These are phyloP conservation scores for Caranx melampygus DNA, from an alignment of 2,113 vertebrate species.

Conservation along the genomic window DNA sequence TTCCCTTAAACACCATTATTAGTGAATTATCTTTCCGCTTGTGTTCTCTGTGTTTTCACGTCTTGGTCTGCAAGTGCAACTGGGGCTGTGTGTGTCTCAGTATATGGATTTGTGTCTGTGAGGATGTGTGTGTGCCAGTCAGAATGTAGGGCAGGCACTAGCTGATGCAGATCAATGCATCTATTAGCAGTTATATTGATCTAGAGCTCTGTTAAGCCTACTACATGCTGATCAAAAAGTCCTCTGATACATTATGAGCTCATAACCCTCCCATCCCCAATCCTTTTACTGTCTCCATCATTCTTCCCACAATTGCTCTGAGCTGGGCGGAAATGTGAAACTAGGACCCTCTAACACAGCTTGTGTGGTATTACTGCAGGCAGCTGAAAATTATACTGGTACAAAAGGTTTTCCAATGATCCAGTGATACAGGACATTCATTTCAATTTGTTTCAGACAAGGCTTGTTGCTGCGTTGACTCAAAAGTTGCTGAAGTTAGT, in stretches of 20 bases:
- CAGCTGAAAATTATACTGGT: slow-evolving; percentile 58
- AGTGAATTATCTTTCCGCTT: slow-evolving; percentile 11
- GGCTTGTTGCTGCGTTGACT: slow-evolving; percentile 51
- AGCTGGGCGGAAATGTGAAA: slow-evolving; percentile 47
- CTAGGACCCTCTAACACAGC: slow-evolving; percentile 34
- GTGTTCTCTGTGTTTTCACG: slow-evolving; percentile 13
- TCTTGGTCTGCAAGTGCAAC: neutral
- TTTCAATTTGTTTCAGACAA: slow-evolving; percentile 64
- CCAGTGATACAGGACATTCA: slow-evolving; percentile 56
- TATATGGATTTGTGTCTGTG: slow-evolving; percentile 8
- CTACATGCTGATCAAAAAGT: slow-evolving; percentile 72
- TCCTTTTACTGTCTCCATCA: slow-evolving; percentile 65
- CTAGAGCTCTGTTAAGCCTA: slow-evolving; percentile 64
- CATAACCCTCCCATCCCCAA: slow-evolving; percentile 34
- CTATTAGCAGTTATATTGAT: slow-evolving; percentile 77
- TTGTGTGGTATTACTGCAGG: slow-evolving; percentile 49
- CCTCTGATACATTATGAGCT: slow-evolving; percentile 57
- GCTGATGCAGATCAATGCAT: slow-evolving; percentile 71
- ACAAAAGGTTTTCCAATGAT: slow-evolving; percentile 59
- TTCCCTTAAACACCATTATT: slow-evolving; percentile 12
- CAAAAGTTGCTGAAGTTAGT: slow-evolving; percentile 63
- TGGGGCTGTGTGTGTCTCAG: neutral
- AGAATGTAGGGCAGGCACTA: slow-evolving; percentile 21
- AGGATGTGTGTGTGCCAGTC: slow-evolving; percentile 12
- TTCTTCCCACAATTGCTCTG: slow-evolving; percentile 41